Percentiles rank a stretch among this genome's conserved stretches.
Evolutionary conservation across 2,797 vertebrate genomes (phyloP).

Genomic region (Coregonus suidteri): DNA sequence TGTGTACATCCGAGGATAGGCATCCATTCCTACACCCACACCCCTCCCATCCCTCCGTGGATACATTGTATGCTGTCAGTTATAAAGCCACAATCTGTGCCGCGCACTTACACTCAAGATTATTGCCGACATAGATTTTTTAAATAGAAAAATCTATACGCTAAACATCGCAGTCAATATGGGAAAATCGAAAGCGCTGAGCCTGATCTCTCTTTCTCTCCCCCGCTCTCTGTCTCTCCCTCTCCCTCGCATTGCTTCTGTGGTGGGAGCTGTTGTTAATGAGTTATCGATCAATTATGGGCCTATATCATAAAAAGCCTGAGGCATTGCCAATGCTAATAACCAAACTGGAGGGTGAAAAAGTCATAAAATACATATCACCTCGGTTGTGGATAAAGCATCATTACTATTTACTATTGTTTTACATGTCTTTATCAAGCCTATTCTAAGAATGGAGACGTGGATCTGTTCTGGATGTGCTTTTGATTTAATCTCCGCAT

Average conservation of each 20-base stretch:
- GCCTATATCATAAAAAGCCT: constrained; percentile 57
- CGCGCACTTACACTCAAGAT: constrained; percentile 75
- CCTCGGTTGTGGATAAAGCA: constrained; percentile 8
- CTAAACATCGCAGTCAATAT: constrained; percentile 83
- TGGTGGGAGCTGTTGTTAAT: constrained; percentile 71
- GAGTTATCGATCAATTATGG: constrained; percentile 78
- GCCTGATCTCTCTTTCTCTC: constrained; percentile 35
- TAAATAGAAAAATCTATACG: constrained; percentile 84
- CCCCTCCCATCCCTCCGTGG: constrained; percentile 21
- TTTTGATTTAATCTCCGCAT: constrained; percentile 58
- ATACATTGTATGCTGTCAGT: constrained; percentile 47
- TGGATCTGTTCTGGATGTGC: constrained; percentile 7
- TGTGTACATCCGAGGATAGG: constrained; percentile 27
- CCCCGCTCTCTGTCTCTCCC: constrained; percentile 16
- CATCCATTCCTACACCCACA: constrained; percentile 18
- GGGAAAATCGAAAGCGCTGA: constrained; percentile 68
- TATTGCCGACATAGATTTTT: constrained; percentile 80
- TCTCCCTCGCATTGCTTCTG: constrained; percentile 41
- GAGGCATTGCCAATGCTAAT: constrained; percentile 62
- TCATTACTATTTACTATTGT: constrained; percentile 6
- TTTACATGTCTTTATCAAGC: constrained; percentile 13
- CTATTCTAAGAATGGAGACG: not conserved
- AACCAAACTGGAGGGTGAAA: constrained; percentile 16
- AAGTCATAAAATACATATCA: constrained; percentile 9
- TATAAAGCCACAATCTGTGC: constrained; percentile 56